Evolutionary conservation across 1,140 invertebrate genomes (phyloP), one percentile per base, ranked within the genome.

Genomic region (Augochlora pura): DNA sequence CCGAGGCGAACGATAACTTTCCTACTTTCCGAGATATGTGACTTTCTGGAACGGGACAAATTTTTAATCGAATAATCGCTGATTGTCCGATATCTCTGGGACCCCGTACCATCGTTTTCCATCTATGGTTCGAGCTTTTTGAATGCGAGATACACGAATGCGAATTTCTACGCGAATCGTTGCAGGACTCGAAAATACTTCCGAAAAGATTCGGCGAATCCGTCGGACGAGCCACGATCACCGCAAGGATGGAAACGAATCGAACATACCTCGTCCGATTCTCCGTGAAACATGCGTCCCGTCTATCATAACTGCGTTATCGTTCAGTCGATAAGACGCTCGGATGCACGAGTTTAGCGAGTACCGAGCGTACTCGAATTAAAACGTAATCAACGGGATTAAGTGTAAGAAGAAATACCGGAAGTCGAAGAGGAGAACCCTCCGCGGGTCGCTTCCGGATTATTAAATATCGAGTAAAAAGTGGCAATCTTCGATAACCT

Each of bases 1-100:
- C 64, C 84, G 75, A 84, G 60, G 77, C 67, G 83, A 87, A 65
- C 71, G 54, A 74, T 71, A 27, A 16, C 6, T 32, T n/a, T 39
- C 21, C 0, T 72, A 46, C n/a, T n/a, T n/a, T n/a, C n/a, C 71
- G 32, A 42, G 86, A 87, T 87, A 85, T 87, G 80, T 87, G 39
- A 70, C 49, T 72, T 52, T 72, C 23, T 66, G n/a, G 12, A 64
- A 54, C 68, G 27, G 32, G 46, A 32, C 59, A 10, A 49, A 16
- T 52, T 9, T 65, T 72, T 72, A 23, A 46, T 64, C 69, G 60
- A 69, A 62, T 49, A 1, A 38, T 69, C 39, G 5, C 2, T 64
- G 25, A 38, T 64, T 73, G n/a, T 5, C 42, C 64, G 14, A 32
- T 23, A 3, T 49, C 16, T 8, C 6, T n/a, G 42, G 18, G 18